Conservation (phyloP, 1,140 invertebrate genomes). For the Apis dorsata region DNA sequence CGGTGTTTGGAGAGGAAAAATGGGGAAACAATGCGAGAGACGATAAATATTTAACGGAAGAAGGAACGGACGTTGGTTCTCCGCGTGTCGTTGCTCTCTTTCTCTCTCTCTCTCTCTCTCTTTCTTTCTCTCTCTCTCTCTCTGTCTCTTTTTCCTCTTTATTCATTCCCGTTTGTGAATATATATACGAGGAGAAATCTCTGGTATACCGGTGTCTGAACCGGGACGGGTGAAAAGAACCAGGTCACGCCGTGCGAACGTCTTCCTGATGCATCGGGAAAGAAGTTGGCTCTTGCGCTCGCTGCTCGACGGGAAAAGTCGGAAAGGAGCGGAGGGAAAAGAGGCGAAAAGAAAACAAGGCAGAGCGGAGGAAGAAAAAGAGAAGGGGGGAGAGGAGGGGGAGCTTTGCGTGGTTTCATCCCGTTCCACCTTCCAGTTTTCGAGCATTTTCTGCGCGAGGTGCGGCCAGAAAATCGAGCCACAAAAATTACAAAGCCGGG, state of each 20-base stretch:
- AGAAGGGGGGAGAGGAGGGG: too few species aligned
- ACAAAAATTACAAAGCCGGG: conserved; percentile 5
- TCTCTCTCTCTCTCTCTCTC: not conserved
- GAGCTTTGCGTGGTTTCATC: conserved; percentile 19
- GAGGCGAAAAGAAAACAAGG: conserved; percentile 6
- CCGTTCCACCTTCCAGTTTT: conserved; percentile 14
- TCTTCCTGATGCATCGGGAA: conserved; percentile 43
- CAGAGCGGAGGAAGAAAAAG: not conserved
- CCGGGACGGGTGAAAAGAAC: conserved; percentile 59
- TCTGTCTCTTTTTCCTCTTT: not conserved
- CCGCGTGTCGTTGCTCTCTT: conserved; percentile 38
- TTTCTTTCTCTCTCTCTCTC: not conserved
- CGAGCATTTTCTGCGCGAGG: conserved; percentile 22
- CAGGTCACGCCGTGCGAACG: conserved; percentile 52
- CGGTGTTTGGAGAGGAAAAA: not conserved
- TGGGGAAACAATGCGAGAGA: not conserved
- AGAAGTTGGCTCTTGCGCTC: conserved; percentile 27
- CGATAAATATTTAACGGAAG: conserved; percentile 14
- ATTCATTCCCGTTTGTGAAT: conserved; percentile 36
- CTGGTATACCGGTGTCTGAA: conserved; percentile 32
- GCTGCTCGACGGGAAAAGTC: not conserved
- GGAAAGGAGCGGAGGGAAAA: not conserved
- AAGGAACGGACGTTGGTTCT: conserved; percentile 19
- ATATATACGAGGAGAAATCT: conserved; percentile 8
- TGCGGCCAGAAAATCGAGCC: conserved; percentile 14